Conservation (phyloP, 2,113 vertebrate species). For the Paramormyrops kingsleyae region DNA sequence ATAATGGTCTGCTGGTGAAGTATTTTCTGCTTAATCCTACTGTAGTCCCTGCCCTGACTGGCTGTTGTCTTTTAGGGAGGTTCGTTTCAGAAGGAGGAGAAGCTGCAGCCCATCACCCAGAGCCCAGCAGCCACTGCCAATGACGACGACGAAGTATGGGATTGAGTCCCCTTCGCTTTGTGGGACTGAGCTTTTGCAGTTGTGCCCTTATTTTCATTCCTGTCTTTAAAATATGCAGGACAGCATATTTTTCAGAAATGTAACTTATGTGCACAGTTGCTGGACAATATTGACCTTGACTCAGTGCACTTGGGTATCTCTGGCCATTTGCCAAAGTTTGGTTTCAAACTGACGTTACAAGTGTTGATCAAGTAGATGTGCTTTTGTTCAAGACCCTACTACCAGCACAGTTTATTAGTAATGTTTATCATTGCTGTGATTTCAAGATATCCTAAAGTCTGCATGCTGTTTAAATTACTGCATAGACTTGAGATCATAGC, state of each 20-base stretch:
- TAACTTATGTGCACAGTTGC: neutral
- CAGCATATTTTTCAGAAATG: neutral
- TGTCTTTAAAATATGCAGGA: neutral
- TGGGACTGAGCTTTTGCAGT: neutral
- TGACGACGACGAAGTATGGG: slow-evolving; percentile 51
- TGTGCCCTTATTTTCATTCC: neutral
- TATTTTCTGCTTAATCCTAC: neutral
- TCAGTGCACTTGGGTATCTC: neutral
- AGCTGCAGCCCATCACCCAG: slow-evolving; percentile 1
- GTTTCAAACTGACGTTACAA: neutral
- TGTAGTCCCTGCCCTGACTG: neutral
- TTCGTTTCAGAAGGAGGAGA: slow-evolving; percentile 12
- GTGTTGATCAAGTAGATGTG: neutral
- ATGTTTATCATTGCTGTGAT: neutral
- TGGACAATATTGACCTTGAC: neutral
- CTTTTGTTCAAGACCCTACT: neutral
- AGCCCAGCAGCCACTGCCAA: slow-evolving; percentile 11
- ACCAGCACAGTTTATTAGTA: neutral
- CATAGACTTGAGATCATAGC: neutral
- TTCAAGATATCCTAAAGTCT: too few species aligned
- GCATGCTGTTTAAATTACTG: neutral
- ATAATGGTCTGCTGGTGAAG: neutral
- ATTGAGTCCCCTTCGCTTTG: slow-evolving; percentile 26
- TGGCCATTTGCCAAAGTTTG: neutral
- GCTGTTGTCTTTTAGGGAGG: slow-evolving; percentile 8